Evolutionary conservation across 2,797 vertebrate genomes (phyloP), one percentile per base, ranked within the genome.

Genomic region (Crenichthys baileyi): DNA sequence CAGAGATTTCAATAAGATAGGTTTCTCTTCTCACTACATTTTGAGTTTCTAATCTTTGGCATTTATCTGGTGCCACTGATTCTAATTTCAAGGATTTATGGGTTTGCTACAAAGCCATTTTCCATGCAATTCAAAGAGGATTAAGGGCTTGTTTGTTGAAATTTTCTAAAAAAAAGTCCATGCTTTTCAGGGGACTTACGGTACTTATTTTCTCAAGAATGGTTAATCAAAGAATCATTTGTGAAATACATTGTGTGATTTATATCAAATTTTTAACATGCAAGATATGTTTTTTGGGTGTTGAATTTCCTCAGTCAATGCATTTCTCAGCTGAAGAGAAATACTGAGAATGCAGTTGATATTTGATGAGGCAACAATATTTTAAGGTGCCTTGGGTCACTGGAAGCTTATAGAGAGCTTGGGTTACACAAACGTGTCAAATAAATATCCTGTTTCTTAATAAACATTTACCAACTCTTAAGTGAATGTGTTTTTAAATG

Each of bases 391-490:
- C 39, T 5, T 16, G 39, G 11, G 78, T 67, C 68, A 75, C 29
- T 78, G 39, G 26, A 71, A 72, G 70, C 22, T 75, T 79, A 77
- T n/a, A 63, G 8, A 58, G 15, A 58, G 22, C 67, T 80, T 50
- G 44, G 67, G 77, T 74, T 53, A 58, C 55, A 80, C 73, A 81
- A 81, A 80, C 50, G 67, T 1, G 39, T 44, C 41, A n/a, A 80
- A 80, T 46, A 51, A 81, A 83, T 81, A 71, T 80, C 50, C 56
- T 31, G 26, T 31, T 72, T 18, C 36, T 67, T 7, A 15, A 44
- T 75, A 75, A 85, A 79, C 68, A 76, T 68, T 72, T 70, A 5
- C 20, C 56, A 72, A 80, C 18, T 22, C 46, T 79, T 78, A 75
- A 51, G 53, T 70, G 24, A 82, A 76, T 81, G 22, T 82, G 87